phyloP scores from a whole-genome alignment of 2,113 vertebrate genomes.

The Trematocara nigrifrons region DNA sequence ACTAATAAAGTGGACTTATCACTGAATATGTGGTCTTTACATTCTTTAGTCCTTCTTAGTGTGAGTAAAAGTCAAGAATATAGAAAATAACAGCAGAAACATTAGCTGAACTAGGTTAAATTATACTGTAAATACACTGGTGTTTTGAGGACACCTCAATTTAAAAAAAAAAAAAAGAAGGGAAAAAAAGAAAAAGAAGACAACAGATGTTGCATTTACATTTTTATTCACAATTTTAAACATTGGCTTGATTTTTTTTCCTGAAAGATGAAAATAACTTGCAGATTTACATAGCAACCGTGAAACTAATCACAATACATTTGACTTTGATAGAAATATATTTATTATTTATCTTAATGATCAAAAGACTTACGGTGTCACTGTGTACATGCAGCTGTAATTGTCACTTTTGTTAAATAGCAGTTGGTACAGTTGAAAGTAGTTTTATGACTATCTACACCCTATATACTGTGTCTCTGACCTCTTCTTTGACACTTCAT shows the following conservation, averaged over 20 bases:
- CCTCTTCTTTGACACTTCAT: accelerated
- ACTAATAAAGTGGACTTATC: accelerated
- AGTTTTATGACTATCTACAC: neutral
- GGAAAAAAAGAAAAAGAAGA: neutral
- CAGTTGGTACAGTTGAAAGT: accelerated
- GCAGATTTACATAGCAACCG: accelerated
- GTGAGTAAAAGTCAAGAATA: neutral
- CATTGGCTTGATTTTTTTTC: neutral
- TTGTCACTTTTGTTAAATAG: accelerated
- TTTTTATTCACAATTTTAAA: neutral
- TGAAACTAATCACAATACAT: neutral
- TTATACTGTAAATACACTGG: neutral
- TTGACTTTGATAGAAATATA: accelerated
- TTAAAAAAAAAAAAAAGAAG: no score
- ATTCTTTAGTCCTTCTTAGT: accelerated
- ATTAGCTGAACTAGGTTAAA: accelerated
- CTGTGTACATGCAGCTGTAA: accelerated
- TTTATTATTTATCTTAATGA: accelerated
- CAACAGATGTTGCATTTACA: accelerated
- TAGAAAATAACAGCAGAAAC: accelerated
- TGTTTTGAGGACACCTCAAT: accelerated
- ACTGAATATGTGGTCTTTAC: neutral
- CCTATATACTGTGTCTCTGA: neutral
- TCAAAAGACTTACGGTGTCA: accelerated
- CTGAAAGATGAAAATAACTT: neutral